These are phyloP conservation scores for Enoplosus armatus DNA, from an alignment of 2,797 vertebrate genomes.

Conservation along the genomic window DNA sequence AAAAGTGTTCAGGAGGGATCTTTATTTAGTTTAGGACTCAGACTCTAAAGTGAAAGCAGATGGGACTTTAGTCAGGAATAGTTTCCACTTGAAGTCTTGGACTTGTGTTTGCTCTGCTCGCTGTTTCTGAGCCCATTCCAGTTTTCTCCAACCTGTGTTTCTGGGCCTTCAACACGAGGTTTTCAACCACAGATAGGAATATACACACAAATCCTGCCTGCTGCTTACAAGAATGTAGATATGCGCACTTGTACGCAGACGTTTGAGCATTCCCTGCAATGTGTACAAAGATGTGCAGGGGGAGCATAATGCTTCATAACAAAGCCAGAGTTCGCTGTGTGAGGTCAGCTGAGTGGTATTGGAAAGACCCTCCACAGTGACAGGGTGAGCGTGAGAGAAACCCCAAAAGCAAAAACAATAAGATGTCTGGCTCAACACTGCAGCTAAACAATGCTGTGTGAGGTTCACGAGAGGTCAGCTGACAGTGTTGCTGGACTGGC, in stretches of 20 bases:
- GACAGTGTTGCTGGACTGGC: conserved; percentile 45
- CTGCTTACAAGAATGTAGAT: conserved; percentile 25
- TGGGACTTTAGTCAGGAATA: conserved; percentile 83
- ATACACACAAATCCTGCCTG: conserved; percentile 37
- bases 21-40: conserved; percentile 87
- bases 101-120: conserved; percentile 74
- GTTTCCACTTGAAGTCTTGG: conserved; percentile 88
- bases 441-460: conserved; percentile 64
- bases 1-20: conserved; percentile 84
- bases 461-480: conserved; percentile 66
- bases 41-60: conserved; percentile 88
- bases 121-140: conserved; percentile 75
- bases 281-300: conserved; percentile 29
- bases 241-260: conserved; percentile 15
- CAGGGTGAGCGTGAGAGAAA: conserved; percentile 64
- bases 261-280: conserved; percentile 2
- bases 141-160: conserved; percentile 72
- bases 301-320: conserved; percentile 27
- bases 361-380: conserved; percentile 58
- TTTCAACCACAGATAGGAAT: conserved; percentile 50
- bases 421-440: conserved; percentile 41
- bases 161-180: conserved; percentile 54
- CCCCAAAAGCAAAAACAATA: conserved; percentile 61
- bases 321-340: conserved; percentile 28
- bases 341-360: conserved; percentile 53